phyloP scores from a whole-genome alignment of 2,888 invertebrate genomes.

The Stegana nigrithorax region DNA sequence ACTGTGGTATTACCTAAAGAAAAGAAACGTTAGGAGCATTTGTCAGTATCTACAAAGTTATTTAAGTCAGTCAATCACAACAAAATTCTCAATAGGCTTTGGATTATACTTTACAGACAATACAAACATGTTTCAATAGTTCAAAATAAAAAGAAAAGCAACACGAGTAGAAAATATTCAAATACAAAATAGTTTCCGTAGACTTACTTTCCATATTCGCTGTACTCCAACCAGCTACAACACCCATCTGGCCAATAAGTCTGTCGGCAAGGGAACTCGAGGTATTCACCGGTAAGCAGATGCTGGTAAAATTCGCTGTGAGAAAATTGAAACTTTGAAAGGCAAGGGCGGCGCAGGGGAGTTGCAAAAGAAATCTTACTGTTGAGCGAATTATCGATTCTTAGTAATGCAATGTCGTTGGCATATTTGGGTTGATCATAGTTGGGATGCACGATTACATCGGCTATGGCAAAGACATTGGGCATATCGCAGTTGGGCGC shows the following conservation, averaged over 20 bases:
- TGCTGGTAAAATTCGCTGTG: slow-evolving; percentile 66
- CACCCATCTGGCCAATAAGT: slow-evolving; percentile 70
- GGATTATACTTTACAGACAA: neutral
- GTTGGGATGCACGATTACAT: slow-evolving; percentile 70
- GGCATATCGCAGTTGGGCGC: slow-evolving; percentile 68
- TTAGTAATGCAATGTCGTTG: slow-evolving; percentile 74
- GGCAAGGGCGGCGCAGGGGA: neutral
- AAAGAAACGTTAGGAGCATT: neutral
- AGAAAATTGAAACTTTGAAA: slow-evolving; percentile 20
- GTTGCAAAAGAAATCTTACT: slow-evolving; percentile 36
- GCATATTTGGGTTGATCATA: slow-evolving; percentile 70
- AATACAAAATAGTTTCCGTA: slow-evolving; percentile 10
- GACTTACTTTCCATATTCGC: slow-evolving; percentile 73
- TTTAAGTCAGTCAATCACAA: too few relatives aligned
- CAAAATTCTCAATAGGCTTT: too few relatives aligned
- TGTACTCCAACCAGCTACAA: slow-evolving; percentile 82
- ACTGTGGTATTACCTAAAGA: slow-evolving; percentile 51
- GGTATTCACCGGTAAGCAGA: slow-evolving; percentile 70
- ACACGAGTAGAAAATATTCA: neutral
- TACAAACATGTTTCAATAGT: slow-evolving; percentile 8
- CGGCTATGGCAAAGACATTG: slow-evolving; percentile 71
- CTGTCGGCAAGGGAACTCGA: slow-evolving; percentile 52
- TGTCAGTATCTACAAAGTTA: too few relatives aligned
- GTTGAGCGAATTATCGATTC: slow-evolving; percentile 66
- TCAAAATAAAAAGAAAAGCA: neutral